These are phyloP conservation scores for Oophaga sylvatica DNA, from an alignment of 2,797 vertebrate genomes.

Conservation along the genomic window DNA sequence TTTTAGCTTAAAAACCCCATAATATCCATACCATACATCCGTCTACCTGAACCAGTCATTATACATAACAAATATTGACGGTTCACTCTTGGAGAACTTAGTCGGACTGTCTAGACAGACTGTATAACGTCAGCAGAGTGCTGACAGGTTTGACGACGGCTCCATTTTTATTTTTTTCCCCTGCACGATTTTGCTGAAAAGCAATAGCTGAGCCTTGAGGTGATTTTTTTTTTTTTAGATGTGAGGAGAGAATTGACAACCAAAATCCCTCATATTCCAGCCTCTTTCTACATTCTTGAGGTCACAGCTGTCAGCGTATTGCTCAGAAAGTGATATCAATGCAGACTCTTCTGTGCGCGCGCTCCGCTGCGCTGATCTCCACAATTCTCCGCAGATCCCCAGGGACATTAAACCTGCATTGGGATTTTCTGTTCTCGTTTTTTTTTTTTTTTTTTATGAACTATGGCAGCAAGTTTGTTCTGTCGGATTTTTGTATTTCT, in stretches of 20 bases:
- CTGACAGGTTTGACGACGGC: background rate
- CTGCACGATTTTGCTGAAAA: background rate
- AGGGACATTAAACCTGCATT: constrained; percentile 30
- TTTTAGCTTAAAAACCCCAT: too few species aligned
- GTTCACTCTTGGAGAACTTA: background rate
- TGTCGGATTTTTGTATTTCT: background rate
- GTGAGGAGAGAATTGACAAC: constrained; percentile 44
- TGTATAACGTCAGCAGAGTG: background rate
- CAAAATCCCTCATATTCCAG: constrained; percentile 34
- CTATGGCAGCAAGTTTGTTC: constrained; percentile 46
- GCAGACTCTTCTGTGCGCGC: constrained; percentile 58
- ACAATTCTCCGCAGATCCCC: constrained; percentile 48
- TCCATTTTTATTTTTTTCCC: background rate
- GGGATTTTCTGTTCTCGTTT: constrained; percentile 52
- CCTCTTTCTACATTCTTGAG: constrained; percentile 1
- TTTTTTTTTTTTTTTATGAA: constrained; percentile 3
- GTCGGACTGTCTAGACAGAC: constrained; percentile 8
- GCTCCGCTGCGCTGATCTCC: constrained; percentile 57
- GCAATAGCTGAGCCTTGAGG: background rate
- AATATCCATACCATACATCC: too few species aligned
- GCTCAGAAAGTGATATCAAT: constrained; percentile 63
- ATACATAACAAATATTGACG: background rate
- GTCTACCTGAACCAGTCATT: too few species aligned
- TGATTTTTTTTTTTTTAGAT: constrained; percentile 6
- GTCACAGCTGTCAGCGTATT: constrained; percentile 63